A percentile compares a stretch with the other conserved stretches of the same genome.
Evolutionary conservation across 2,797 vertebrate species (phyloP).

Genomic region (Tarsius wallacei): DNA sequence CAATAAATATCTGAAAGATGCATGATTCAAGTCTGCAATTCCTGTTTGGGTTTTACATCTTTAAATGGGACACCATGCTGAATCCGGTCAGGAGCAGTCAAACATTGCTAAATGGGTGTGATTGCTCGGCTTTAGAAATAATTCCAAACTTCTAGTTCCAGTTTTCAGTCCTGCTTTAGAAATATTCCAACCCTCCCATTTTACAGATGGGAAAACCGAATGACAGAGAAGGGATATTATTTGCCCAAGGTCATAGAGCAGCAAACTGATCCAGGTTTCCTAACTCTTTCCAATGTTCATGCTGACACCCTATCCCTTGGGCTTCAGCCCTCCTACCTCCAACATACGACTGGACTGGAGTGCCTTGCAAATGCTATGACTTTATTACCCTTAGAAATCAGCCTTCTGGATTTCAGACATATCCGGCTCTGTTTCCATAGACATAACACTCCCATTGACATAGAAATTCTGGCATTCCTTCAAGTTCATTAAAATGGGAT

Average conservation of each 20-base stretch:
- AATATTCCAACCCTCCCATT: neutral
- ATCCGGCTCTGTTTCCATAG: neutral
- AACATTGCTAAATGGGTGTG: neutral
- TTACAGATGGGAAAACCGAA: neutral
- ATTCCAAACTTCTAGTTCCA: neutral
- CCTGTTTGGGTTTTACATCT: neutral
- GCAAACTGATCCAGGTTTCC: neutral
- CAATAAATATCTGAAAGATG: neutral
- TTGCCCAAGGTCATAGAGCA: neutral
- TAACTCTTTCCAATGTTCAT: neutral
- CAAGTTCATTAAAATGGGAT: constrained; percentile 50
- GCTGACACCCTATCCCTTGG: neutral
- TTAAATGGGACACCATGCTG: neutral
- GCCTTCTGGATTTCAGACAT: neutral
- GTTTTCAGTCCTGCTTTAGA: neutral
- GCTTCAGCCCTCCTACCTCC: neutral
- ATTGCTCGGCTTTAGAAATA: neutral
- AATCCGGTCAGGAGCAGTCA: neutral
- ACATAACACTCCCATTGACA: neutral
- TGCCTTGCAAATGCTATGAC: neutral
- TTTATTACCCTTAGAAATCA: neutral
- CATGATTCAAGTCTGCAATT: neutral
- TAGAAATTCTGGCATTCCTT: neutral
- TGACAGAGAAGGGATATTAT: neutral
- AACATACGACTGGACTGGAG: neutral